Evolutionary conservation across 1,140 invertebrate genomes (phyloP), one percentile per base, ranked within the genome.

Genomic region (Geopemphigus sp.): DNA sequence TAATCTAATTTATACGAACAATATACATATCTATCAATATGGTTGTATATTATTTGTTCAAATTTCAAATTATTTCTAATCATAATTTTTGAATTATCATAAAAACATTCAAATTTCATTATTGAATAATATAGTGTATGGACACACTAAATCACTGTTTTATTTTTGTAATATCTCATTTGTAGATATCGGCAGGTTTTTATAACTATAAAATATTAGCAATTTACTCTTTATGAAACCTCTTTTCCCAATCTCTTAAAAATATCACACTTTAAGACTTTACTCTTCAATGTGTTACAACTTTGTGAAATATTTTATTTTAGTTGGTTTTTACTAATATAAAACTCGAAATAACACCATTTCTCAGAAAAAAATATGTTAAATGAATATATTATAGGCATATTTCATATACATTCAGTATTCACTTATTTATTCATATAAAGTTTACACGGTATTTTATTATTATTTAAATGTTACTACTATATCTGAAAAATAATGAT

Each of bases 181-280:
- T 61, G 26, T 61, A 26, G 59, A 17, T 15, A 61, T 17, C 14
- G 26, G 59, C 26, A 61, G 59, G 17, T 61, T 61, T 61, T 61
- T 24, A 61, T 26, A 61, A 61, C 39, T 45, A 61, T n/a, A 61
- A 61, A 61, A 61, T 61, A 15, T 61, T 61, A 61, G 29, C 59
- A 26, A 29, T 15, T 61, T 6, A 61, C 29, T 26, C 29, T 61
- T 61, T 64, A 32, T 64, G 29, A 64, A 32, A 32, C 61, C 17
- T 11, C 29, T 64, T 64, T 64, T 64, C 24, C 29, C 32, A 29
- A 64, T 64, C 17, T 64, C 24, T 14, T 10, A n/a, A 32, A 32
- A 64, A 64, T 29, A 29, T 19, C 19, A 39, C 29, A 64, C 19
- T 64, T 32, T 32, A 64, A 64, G 29, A n/a, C 61, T 32, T 64